Conservation (phyloP, 2,888 invertebrate species). For the Idaea aversata region DNA sequence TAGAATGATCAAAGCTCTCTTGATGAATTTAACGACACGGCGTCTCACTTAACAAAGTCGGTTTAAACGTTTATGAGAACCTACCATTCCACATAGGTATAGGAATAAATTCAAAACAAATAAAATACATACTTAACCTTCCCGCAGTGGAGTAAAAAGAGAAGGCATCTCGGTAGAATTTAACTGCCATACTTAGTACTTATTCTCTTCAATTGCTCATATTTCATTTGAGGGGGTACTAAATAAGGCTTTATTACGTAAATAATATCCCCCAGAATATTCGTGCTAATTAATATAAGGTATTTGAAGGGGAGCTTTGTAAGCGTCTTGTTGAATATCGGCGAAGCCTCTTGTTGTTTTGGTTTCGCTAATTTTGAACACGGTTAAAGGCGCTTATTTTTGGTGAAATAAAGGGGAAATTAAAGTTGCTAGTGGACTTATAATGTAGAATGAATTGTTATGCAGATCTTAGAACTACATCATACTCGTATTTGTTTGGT, state of each 20-base stretch:
- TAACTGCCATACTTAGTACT: constrained; percentile 58
- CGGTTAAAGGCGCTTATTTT: not conserved
- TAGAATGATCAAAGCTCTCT: too few species aligned
- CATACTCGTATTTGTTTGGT: too few species aligned
- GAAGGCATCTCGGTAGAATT: constrained; percentile 32
- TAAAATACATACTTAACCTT: not conserved
- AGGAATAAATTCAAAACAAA: not conserved
- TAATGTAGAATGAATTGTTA: too few species aligned
- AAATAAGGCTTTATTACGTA: constrained; percentile 78
- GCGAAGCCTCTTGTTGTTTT: not conserved
- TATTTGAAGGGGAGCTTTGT: constrained; percentile 49
- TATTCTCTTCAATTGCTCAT: constrained; percentile 71
- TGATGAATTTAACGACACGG: too few species aligned
- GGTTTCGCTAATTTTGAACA: not conserved
- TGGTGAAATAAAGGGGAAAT: not conserved
- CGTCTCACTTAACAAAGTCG: not conserved
- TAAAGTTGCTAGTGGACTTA: too few species aligned
- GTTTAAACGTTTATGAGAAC: too few species aligned
- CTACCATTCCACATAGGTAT: not conserved
- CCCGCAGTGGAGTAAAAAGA: constrained; percentile 14
- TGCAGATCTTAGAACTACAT: too few species aligned
- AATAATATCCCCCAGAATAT: constrained; percentile 77
- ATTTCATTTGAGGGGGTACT: constrained; percentile 70
- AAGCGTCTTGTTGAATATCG: not conserved
- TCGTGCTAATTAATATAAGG: constrained; percentile 76